These are phyloP conservation scores for Anoplophora glabripennis DNA, from an alignment of 1,140 invertebrate species.

Conservation along the genomic window DNA sequence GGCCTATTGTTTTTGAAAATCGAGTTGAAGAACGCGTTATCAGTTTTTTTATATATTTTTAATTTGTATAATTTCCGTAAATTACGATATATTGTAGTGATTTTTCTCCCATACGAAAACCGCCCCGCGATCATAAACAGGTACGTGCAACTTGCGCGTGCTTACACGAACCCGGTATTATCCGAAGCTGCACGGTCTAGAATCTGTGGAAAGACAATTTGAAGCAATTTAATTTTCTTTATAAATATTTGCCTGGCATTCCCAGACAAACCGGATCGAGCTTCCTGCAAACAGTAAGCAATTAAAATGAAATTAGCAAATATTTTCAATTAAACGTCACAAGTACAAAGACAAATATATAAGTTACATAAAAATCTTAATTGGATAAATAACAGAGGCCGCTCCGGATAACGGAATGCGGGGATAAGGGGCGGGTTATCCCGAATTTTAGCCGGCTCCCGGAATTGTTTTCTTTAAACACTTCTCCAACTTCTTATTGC, in stretches of 20 bases:
- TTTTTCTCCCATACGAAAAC: no score
- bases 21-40: no score
- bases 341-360: constrained; percentile 11
- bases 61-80: no score
- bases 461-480: constrained; percentile 17
- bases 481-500: no score
- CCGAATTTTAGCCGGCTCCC: constrained; percentile 32
- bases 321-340: background rate
- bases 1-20: no score
- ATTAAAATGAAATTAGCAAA: constrained; percentile 1
- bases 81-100: no score
- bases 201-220: background rate
- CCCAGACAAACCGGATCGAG: background rate
- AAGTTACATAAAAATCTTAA: constrained; percentile 26
- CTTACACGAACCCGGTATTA: no score
- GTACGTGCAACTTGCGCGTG: no score
- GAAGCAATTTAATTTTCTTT: background rate
- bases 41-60: no score
- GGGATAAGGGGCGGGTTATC: constrained; percentile 21
- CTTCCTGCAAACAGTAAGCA: background rate
- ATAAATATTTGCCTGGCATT: constrained; percentile 2
- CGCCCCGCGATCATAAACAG: no score
- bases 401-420: background rate
- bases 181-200: background rate
- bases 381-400: constrained; percentile 25